phyloP scores from a whole-genome alignment of 1,140 invertebrate genomes.

The Drosophila bocqueti region DNA sequence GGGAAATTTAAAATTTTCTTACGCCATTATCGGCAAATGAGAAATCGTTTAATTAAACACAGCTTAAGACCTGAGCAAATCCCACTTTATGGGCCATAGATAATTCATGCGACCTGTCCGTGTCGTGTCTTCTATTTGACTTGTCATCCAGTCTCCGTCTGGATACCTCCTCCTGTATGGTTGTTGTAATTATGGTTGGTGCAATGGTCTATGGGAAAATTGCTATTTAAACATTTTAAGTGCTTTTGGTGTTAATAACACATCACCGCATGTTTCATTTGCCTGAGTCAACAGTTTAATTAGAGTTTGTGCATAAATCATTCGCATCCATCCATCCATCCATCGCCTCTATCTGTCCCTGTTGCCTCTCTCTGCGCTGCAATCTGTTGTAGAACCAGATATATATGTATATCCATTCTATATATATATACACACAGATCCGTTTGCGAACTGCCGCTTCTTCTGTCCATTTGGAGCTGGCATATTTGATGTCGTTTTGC shows the following conservation, averaged over 20 bases:
- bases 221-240: conserved; percentile 77
- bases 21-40: conserved; percentile 54
- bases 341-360: conserved; percentile 21
- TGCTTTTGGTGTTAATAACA: conserved; percentile 76
- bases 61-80: conserved; percentile 21
- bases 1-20: conserved; percentile 40
- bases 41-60: conserved; percentile 62
- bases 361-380: conserved; percentile 7
- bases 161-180: conserved; percentile 5
- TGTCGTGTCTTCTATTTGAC: conserved; percentile 43
- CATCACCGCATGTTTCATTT: conserved; percentile 76
- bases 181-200: conserved; percentile 58
- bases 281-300: conserved; percentile 77
- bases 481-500: conserved; percentile 52
- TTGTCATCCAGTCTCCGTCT: conserved; percentile 37
- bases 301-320: conserved; percentile 77
- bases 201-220: conserved; percentile 41
- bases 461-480: conserved; percentile 39
- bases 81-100: conserved; percentile 28
- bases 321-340: conserved; percentile 46
- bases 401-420: conserved; percentile 16
- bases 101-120: conserved; percentile 21
- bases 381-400: conserved; percentile 28
- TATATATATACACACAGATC: conserved; percentile 20
- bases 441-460: conserved; percentile 16